A percentile compares a stretch with the other conserved stretches of the same genome.
phyloP scores from a whole-genome alignment of 2,888 invertebrate species.

The Scrobipalpa costella region DNA sequence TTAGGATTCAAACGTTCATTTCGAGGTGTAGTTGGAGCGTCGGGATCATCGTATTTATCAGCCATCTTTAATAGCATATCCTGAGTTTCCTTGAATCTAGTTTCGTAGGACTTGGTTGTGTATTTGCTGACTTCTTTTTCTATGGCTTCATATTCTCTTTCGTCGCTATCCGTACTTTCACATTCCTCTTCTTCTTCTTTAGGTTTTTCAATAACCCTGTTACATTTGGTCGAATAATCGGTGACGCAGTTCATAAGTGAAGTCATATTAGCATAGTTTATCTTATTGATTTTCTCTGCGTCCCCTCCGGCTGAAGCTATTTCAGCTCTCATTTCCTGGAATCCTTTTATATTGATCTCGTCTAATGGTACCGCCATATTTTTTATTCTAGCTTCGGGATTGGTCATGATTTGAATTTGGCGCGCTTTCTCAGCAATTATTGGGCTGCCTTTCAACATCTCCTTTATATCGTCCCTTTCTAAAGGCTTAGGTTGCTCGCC shows the following conservation, averaged over 20 bases:
- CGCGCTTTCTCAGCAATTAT: slow-evolving; percentile 67
- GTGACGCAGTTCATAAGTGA: slow-evolving; percentile 55
- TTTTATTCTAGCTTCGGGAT: slow-evolving; percentile 43
- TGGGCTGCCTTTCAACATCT: slow-evolving; percentile 59
- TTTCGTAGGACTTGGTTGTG: slow-evolving; percentile 70
- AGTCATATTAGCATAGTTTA: slow-evolving; percentile 67
- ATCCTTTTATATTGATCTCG: slow-evolving; percentile 56
- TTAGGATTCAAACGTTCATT: slow-evolving; percentile 23
- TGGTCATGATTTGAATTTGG: slow-evolving; percentile 65
- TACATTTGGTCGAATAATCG: slow-evolving; percentile 47
- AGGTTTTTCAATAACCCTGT: slow-evolving; percentile 29
- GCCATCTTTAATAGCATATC: slow-evolving; percentile 67
- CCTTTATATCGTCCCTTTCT: slow-evolving; percentile 56
- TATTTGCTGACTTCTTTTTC: slow-evolving; percentile 67
- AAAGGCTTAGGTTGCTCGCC: slow-evolving; percentile 60
- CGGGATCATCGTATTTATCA: slow-evolving; percentile 54
- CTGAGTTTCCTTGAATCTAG: slow-evolving; percentile 68
- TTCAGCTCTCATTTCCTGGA: slow-evolving; percentile 56
- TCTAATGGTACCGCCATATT: slow-evolving; percentile 57
- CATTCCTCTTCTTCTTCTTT: slow-evolving; percentile 35
- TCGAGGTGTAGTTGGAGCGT: neutral
- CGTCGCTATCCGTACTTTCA: slow-evolving; percentile 45
- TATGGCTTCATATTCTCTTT: slow-evolving; percentile 62
- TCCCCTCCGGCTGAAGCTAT: slow-evolving; percentile 56
- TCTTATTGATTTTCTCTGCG: slow-evolving; percentile 51